Conservation (phyloP, 2,797 vertebrate genomes). For the Myotis pilosus region DNA sequence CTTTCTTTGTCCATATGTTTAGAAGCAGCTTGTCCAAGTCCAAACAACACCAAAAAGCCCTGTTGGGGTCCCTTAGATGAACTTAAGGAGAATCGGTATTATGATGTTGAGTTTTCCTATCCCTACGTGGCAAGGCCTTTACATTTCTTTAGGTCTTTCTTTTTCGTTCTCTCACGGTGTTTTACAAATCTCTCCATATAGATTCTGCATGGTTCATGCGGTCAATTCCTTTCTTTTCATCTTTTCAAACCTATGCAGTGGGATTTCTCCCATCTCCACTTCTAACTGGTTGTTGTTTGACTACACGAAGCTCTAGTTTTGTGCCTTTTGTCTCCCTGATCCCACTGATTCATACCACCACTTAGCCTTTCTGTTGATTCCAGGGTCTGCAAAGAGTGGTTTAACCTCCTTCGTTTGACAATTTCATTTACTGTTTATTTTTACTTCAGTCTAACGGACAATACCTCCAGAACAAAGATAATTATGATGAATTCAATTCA, state of each 20-base stretch:
- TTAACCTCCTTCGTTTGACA: not conserved
- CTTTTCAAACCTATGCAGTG: not conserved
- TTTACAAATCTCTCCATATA: not conserved
- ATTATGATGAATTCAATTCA: not conserved
- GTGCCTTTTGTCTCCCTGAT: not conserved
- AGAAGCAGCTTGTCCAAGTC: not conserved
- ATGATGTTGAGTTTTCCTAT: not conserved
- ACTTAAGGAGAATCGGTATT: not conserved
- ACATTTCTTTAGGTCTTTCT: not conserved
- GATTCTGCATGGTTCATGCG: not conserved
- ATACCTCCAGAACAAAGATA: not conserved
- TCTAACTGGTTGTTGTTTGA: not conserved
- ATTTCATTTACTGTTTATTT: not conserved
- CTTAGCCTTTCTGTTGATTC: not conserved
- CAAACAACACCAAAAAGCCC: not conserved
- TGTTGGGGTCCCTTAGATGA: not conserved
- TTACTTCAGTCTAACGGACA: not conserved
- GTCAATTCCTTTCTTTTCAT: not conserved
- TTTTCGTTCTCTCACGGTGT: not conserved
- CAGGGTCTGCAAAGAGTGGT: not conserved
- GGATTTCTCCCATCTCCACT: not conserved
- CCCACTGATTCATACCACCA: not conserved
- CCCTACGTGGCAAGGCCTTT: not conserved
- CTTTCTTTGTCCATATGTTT: not conserved
- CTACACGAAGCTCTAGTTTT: not conserved